Evolutionary conservation across 1,140 invertebrate species (phyloP), one percentile per base, ranked within the genome.

Genomic region (Hesperophylax magnus): DNA sequence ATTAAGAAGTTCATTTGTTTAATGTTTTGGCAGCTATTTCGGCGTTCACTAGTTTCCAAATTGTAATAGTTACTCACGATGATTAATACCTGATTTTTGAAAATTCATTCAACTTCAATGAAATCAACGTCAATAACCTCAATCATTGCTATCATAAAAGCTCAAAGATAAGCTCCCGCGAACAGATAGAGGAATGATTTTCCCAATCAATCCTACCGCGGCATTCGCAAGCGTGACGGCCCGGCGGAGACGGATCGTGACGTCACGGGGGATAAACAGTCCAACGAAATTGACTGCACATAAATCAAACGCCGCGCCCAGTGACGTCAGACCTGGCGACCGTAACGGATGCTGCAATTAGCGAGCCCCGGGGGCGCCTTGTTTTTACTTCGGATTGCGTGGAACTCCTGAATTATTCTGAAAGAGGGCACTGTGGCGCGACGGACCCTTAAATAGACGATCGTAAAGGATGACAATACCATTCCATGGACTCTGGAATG

Each of bases 291-390:
- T 54, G 52, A 54, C 54, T 27, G 20, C 27, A 56, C 72, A 75
- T 75, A 75, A 75, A 75, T 75, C 72, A 75, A 75, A 60, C 34
- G 24, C 22, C 72, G 72, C 72, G 24, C 72, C 53, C 18, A 22
- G 52, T 53, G 69, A 54, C 72, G 52, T 11, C 54, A 54, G 72
- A 22, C 63, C 72, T 27, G 72, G 18, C 69, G 11, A 75, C 72
- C 20, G 72, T 56, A 54, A 75, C 54, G 72, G 72, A 75, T 75
- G 72, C 72, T 58, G 72, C 72, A 75, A 75, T 75, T 75, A 75
- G 72, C 56, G 52, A 14, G 53, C 52, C 39, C 24, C 6, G 20
- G 17, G 11, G 39, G 39, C 39, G 39, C 9, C 39, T 47, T 14
- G 39, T 47, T 47, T 47, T 47, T 61, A 24, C 58, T 61, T 14